These are phyloP conservation scores for Amphiprion percula DNA, from an alignment of 2,113 vertebrate species.

Conservation along the genomic window DNA sequence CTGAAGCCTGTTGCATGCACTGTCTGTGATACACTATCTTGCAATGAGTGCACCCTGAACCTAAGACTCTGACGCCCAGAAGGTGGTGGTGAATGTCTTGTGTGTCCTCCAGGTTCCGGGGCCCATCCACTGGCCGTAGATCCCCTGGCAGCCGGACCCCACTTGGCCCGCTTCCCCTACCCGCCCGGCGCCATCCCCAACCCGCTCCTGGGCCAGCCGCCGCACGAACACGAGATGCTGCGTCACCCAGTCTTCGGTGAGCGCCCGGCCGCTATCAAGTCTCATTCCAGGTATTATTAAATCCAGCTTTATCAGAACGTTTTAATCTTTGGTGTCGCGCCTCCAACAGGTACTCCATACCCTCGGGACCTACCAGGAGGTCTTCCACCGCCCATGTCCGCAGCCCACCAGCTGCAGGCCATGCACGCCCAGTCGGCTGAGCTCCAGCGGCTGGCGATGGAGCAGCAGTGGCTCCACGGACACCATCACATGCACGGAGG, in stretches of 20 bases:
- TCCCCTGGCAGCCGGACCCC: conserved; percentile 92
- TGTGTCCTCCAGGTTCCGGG: conserved; percentile 91
- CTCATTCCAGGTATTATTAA: neutral
- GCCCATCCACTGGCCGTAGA: conserved; percentile 91
- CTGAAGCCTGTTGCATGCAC: conserved; percentile 46
- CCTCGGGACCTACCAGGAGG: conserved; percentile 92
- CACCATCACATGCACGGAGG: conserved; percentile 98
- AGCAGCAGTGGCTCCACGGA: conserved; percentile 97
- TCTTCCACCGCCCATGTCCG: conserved; percentile 95
- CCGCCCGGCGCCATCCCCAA: conserved; percentile 96
- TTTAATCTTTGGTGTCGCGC: neutral
- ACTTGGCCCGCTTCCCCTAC: conserved; percentile 96
- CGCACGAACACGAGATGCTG: conserved; percentile 99
- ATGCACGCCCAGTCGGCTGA: conserved; percentile 99
- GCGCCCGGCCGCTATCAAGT: conserved; percentile 27
- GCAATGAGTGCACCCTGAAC: conserved; percentile 74
- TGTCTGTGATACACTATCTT: conserved; percentile 39
- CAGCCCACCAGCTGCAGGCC: conserved; percentile 97
- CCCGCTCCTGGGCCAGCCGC: conserved; percentile 92
- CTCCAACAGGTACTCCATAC: conserved; percentile 90
- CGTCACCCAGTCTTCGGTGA: conserved; percentile 97
- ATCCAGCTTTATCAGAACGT: neutral
- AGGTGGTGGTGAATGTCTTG: conserved; percentile 89
- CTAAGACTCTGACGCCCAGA: conserved; percentile 80
- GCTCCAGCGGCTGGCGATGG: conserved; percentile 97